These are phyloP conservation scores for Australoheros scitulus DNA, from an alignment of 2,113 vertebrate genomes.

Conservation along the genomic window DNA sequence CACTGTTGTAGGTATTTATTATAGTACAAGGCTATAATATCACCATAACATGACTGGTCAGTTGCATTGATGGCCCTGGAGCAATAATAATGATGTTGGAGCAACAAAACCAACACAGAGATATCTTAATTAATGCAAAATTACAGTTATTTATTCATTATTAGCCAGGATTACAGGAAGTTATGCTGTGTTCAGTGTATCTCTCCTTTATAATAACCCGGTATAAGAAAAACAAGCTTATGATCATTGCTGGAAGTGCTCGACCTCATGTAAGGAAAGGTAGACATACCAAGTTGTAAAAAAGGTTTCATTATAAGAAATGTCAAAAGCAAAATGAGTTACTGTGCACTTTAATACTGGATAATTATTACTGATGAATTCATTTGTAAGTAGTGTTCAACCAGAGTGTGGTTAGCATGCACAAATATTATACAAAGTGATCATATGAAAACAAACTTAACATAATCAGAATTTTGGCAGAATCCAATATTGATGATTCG, in stretches of 20 bases:
- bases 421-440: not conserved
- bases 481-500: not conserved
- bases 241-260: not conserved
- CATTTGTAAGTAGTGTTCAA: not conserved
- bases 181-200: too few species aligned
- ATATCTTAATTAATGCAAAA: not conserved
- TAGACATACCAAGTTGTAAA: not conserved
- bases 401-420: not conserved
- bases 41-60: not conserved
- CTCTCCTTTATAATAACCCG: too few species aligned
- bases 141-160: not conserved
- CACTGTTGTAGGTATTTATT: not conserved
- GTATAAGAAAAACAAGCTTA: not conserved
- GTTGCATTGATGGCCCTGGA: not conserved
- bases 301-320: not conserved
- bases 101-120: not conserved
- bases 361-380: not conserved
- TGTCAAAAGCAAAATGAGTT: not conserved
- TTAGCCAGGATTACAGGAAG: not conserved
- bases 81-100: not conserved
- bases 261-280: not conserved
- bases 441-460: slow-evolving; percentile 2
- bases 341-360: not conserved
- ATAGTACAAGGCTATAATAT: not conserved
- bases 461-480: not conserved